Conservation (phyloP, 2,888 invertebrate genomes). For the Lumbricus terrestris region DNA sequence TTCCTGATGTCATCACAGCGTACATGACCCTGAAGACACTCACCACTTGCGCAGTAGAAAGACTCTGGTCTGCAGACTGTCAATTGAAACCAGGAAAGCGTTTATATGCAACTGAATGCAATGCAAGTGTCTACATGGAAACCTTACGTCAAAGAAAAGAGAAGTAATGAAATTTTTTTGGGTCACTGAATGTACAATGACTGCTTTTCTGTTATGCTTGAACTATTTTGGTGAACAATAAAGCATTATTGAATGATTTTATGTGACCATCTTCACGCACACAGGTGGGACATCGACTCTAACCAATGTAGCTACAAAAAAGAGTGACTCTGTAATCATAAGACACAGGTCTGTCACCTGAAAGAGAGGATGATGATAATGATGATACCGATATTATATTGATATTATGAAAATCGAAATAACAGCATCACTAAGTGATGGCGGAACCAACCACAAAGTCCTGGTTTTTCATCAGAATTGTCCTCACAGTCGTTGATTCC, state of each 20-base stretch:
- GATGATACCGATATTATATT: not conserved
- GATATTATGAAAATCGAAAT: not conserved
- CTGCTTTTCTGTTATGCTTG: too few relatives aligned
- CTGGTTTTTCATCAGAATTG: constrained; percentile 26
- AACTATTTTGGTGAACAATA: too few relatives aligned
- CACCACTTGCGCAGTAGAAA: constrained; percentile 19
- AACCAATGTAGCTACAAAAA: too few relatives aligned
- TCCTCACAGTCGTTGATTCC: constrained; percentile 27
- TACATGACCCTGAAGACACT: constrained; percentile 22
- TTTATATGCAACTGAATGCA: not conserved
- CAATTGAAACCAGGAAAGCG: not conserved
- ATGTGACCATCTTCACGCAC: too few relatives aligned
- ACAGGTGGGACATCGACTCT: too few relatives aligned
- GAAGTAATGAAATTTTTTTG: too few relatives aligned
- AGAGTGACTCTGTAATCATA: too few relatives aligned
- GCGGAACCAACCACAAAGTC: not conserved
- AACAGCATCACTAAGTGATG: not conserved
- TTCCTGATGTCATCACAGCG: constrained; percentile 21
- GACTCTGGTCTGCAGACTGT: constrained; percentile 18
- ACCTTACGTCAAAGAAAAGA: too few relatives aligned
- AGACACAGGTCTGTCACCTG: too few relatives aligned
- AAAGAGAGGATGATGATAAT: not conserved
- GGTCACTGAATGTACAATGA: too few relatives aligned
- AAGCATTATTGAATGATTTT: too few relatives aligned
- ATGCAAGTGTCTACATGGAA: not conserved